phyloP scores from a whole-genome alignment of 2,113 vertebrate genomes.

The Odontesthes bonariensis region DNA sequence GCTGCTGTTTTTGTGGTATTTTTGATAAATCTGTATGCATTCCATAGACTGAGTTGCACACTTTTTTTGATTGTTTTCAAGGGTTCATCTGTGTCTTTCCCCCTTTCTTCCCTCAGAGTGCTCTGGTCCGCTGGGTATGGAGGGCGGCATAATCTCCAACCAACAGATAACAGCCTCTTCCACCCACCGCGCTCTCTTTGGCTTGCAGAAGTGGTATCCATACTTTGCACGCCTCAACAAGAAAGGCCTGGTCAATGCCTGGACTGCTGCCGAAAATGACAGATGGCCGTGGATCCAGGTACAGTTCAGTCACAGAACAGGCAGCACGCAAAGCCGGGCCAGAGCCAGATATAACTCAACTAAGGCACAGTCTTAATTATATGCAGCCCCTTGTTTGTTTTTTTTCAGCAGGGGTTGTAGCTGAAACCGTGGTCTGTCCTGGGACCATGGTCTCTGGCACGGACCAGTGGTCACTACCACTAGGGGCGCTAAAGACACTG shows the following conservation, averaged over 20 bases:
- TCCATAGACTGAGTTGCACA: conserved; percentile 9
- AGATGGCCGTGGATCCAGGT: conserved; percentile 99
- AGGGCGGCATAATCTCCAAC: conserved; percentile 98
- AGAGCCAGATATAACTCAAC: conserved; percentile 12
- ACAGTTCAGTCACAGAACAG: conserved; percentile 74
- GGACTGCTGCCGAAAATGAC: conserved; percentile 99
- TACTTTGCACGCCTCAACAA: conserved; percentile 98
- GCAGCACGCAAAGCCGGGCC: not conserved
- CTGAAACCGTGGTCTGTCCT: no score
- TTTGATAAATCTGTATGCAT: conserved; percentile 8
- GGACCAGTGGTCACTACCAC: no score
- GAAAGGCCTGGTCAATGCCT: conserved; percentile 98
- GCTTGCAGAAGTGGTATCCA: conserved; percentile 98
- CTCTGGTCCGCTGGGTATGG: conserved; percentile 96
- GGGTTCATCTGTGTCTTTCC: conserved; percentile 30
- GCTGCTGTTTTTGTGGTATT: conserved; percentile 7
- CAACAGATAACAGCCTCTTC: conserved; percentile 98
- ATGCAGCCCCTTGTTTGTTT: not conserved
- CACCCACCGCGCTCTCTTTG: conserved; percentile 96
- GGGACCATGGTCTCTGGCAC: no score
- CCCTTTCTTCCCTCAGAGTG: conserved; percentile 84
- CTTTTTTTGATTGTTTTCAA: conserved; percentile 24
- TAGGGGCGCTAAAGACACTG: no score
- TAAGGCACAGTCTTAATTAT: conserved; percentile 25
- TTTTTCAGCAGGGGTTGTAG: no score